Evolutionary conservation across 2,797 vertebrate genomes (phyloP).

Genomic region (Galago senegalensis): DNA sequence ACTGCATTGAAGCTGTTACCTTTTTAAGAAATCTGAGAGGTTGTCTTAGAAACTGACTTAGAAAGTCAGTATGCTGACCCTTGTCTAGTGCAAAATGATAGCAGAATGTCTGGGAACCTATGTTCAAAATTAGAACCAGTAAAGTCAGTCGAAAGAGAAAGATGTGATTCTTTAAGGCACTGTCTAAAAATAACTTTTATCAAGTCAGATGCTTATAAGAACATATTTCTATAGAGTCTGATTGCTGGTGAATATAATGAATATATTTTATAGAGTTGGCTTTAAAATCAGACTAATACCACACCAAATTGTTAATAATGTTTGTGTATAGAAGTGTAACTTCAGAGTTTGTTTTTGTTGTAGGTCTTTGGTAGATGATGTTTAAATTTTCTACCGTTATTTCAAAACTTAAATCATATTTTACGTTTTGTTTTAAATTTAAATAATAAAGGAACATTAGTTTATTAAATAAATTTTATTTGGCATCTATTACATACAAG

Average conservation of each 20-base stretch:
- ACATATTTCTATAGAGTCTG: neutral
- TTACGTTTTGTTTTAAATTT: slow-evolving; percentile 58
- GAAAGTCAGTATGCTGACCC: neutral
- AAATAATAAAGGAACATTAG: neutral
- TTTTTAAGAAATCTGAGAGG: neutral
- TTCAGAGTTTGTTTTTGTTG: slow-evolving; percentile 15
- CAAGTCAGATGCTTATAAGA: slow-evolving; percentile 38
- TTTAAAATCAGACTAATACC: slow-evolving; percentile 13
- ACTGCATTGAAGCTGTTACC: neutral
- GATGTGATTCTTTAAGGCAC: neutral
- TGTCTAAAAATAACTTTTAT: slow-evolving; percentile 7
- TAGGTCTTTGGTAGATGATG: neutral
- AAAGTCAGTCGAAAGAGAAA: neutral
- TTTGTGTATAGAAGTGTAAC: neutral
- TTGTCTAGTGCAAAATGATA: neutral
- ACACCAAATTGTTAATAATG: slow-evolving; percentile 2
- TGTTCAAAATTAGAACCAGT: slow-evolving; percentile 7
- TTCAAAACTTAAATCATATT: neutral
- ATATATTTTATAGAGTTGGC: neutral
- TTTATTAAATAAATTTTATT: slow-evolving; percentile 22
- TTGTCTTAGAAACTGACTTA: neutral
- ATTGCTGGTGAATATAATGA: neutral
- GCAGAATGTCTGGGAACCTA: neutral
- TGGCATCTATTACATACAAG: neutral
- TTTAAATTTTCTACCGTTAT: neutral